A percentile compares a stretch with the other conserved stretches of the same genome.
These are phyloP conservation scores for Drosophila pegasa DNA, from an alignment of 2,888 invertebrate species.

Conservation along the genomic window DNA sequence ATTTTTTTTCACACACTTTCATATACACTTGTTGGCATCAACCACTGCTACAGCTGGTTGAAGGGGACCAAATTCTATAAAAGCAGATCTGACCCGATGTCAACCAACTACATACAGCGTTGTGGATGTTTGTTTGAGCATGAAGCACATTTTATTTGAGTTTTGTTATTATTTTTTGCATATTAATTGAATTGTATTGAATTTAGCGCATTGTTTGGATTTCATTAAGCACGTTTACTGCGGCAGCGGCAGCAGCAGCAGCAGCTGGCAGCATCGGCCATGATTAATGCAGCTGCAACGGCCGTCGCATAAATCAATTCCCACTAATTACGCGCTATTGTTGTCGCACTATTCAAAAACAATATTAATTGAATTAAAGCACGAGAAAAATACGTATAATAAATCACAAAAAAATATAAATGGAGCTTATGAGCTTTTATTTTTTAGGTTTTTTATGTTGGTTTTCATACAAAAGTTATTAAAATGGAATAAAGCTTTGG, in stretches of 20 bases:
- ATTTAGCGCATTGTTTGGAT: slow-evolving; percentile 55
- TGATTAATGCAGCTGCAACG: slow-evolving; percentile 41
- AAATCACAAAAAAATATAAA: slow-evolving; percentile 9
- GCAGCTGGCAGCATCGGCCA: slow-evolving; percentile 17
- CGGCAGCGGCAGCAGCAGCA: slow-evolving; percentile 21
- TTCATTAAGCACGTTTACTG: slow-evolving; percentile 66
- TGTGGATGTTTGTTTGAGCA: slow-evolving; percentile 74
- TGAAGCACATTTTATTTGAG: background rate
- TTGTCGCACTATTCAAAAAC: slow-evolving; percentile 41
- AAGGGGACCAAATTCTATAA: slow-evolving; percentile 90
- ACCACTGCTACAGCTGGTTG: slow-evolving; percentile 90
- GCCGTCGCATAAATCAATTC: slow-evolving; percentile 67
- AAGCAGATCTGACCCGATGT: slow-evolving; percentile 89
- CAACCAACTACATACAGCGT: slow-evolving; percentile 88
- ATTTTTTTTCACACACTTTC: background rate
- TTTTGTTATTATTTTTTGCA: slow-evolving; percentile 31
- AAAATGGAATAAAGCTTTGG: background rate
- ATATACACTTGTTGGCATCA: slow-evolving; percentile 78
- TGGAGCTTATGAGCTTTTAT: background rate
- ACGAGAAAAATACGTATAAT: slow-evolving; percentile 2
- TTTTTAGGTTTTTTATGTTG: background rate
- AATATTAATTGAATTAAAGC: slow-evolving; percentile 62
- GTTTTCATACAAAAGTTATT: background rate
- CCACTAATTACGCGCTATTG: slow-evolving; percentile 67
- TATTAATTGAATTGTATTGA: slow-evolving; percentile 55